phyloP scores from a whole-genome alignment of 2,888 invertebrate species.

The Pollenia griseotomentosa region DNA sequence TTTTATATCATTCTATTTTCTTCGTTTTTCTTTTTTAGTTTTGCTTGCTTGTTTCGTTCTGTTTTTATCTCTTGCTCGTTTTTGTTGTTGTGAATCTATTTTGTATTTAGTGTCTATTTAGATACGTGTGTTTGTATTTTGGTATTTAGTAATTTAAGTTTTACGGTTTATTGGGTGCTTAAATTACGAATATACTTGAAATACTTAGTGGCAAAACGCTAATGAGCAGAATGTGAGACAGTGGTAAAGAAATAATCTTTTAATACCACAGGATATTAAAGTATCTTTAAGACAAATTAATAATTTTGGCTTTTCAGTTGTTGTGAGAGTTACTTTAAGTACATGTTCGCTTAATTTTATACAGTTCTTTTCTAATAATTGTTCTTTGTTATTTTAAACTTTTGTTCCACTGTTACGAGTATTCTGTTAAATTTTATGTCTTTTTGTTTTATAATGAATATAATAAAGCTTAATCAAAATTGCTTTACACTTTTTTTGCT shows the following conservation, averaged over 20 bases:
- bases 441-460: too few relatives aligned
- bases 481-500: too few relatives aligned
- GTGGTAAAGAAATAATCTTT: not conserved
- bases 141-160: conserved; percentile 44
- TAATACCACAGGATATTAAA: too few relatives aligned
- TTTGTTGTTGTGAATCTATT: not conserved
- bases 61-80: not conserved
- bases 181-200: conserved; percentile 32
- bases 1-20: not conserved
- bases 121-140: not conserved
- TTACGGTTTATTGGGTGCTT: conserved; percentile 42
- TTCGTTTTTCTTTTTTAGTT: not conserved
- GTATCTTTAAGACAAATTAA: too few relatives aligned
- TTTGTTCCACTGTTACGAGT: too few relatives aligned
- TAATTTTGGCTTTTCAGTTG: too few relatives aligned
- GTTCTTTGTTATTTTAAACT: too few relatives aligned
- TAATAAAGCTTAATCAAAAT: too few relatives aligned
- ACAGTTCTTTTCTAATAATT: too few relatives aligned
- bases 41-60: not conserved
- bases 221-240: conserved; percentile 42
- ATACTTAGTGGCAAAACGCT: conserved; percentile 54
- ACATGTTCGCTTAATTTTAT: too few relatives aligned
- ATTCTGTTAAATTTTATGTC: too few relatives aligned
- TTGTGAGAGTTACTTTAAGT: too few relatives aligned
- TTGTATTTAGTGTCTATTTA: not conserved